Evolutionary conservation across 1,140 invertebrate genomes (phyloP).

Genomic region (Philopotamus ludificatus): DNA sequence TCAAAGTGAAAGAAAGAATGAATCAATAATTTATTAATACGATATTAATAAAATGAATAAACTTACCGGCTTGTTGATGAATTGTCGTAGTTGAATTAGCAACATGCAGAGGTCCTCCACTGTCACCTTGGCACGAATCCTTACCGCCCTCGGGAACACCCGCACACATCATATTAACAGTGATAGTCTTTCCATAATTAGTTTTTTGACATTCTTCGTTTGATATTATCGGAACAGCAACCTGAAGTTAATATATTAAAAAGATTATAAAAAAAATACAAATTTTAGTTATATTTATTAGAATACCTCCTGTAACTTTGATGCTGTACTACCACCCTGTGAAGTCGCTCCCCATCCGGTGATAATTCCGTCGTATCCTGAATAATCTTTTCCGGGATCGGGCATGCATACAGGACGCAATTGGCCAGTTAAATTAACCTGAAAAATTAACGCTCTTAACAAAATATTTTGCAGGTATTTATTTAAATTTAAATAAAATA

Average conservation of each 20-base stretch:
- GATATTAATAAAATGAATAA: background rate
- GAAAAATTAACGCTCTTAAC: constrained; percentile 49
- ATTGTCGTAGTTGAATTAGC: too few relatives aligned
- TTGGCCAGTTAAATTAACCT: constrained; percentile 57
- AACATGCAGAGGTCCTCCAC: constrained; percentile 81
- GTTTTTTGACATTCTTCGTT: constrained; percentile 75
- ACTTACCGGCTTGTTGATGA: too few relatives aligned
- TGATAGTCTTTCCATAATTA: constrained; percentile 78
- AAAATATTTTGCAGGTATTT: background rate
- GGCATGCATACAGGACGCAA: too few relatives aligned
- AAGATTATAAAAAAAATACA: background rate
- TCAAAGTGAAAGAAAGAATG: background rate
- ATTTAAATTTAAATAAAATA: too few relatives aligned
- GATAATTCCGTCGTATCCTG: constrained; percentile 69
- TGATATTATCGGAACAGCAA: constrained; percentile 78
- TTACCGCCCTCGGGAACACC: constrained; percentile 73
- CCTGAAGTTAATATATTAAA: background rate
- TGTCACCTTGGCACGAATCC: constrained; percentile 90
- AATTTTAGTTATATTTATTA: background rate
- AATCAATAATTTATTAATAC: background rate
- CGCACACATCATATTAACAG: constrained; percentile 84
- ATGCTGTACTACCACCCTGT: constrained; percentile 78
- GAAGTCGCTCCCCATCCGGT: constrained; percentile 83
- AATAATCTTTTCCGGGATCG: constrained; percentile 64
- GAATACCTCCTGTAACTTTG: constrained; percentile 76